Conservation (phyloP, 2,888 invertebrate genomes). For the Netelia virgata region DNA sequence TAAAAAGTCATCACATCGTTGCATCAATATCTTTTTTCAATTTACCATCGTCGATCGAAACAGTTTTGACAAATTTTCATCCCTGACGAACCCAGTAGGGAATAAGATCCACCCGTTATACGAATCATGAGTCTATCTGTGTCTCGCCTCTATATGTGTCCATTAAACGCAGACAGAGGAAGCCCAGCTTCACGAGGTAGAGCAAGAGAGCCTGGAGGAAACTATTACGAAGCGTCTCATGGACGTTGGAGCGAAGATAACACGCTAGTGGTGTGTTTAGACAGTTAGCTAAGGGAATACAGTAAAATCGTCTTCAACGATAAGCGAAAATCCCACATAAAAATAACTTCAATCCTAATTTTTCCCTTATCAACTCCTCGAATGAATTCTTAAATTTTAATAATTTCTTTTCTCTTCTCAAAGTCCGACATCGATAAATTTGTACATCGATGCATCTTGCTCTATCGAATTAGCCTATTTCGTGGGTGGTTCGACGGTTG, state of each 20-base stretch:
- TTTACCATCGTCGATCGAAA: background rate
- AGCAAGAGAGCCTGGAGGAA: slow-evolving; percentile 74
- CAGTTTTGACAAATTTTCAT: background rate
- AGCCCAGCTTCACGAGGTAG: slow-evolving; percentile 36
- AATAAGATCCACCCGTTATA: slow-evolving; percentile 56
- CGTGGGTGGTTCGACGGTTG: slow-evolving; percentile 45
- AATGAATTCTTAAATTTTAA: too few species aligned
- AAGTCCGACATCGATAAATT: slow-evolving; percentile 15
- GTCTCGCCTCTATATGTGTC: slow-evolving; percentile 31
- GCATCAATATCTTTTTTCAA: background rate
- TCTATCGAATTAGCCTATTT: slow-evolving; percentile 52
- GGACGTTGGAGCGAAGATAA: slow-evolving; percentile 55
- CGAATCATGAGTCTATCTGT: slow-evolving; percentile 20
- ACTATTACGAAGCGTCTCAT: slow-evolving; percentile 73
- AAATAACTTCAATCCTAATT: background rate
- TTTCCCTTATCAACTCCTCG: too few species aligned
- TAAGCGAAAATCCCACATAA: background rate
- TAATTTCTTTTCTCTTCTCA: background rate
- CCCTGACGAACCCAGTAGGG: background rate
- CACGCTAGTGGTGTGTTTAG: slow-evolving; percentile 32
- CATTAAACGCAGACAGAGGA: slow-evolving; percentile 50
- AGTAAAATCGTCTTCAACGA: slow-evolving; percentile 4
- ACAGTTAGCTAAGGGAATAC: slow-evolving; percentile 10
- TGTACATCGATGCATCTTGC: slow-evolving; percentile 10
- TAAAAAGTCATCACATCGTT: background rate